phyloP scores from a whole-genome alignment of 2,888 invertebrate genomes.

The Tribolium freemani region DNA sequence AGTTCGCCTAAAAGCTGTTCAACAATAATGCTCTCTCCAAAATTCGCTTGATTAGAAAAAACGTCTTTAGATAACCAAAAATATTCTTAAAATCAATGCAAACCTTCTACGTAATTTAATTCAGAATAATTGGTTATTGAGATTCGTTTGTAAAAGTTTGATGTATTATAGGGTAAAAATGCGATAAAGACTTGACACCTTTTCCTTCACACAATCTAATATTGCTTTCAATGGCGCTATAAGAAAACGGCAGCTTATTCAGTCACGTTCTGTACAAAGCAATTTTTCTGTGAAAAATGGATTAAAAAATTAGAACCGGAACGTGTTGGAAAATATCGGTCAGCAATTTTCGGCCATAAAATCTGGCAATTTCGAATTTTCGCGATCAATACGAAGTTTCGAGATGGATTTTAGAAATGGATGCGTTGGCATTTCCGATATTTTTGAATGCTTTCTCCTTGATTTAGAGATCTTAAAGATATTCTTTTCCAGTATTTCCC shows the following conservation, averaged over 20 bases:
- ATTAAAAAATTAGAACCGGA: slow-evolving; percentile 42
- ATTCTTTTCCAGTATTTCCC: slow-evolving; percentile 16
- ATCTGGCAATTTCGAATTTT: slow-evolving; percentile 14
- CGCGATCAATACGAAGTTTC: slow-evolving; percentile 13
- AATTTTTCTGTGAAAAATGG: slow-evolving; percentile 40
- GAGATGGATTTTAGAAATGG: slow-evolving; percentile 22
- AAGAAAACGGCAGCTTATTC: slow-evolving; percentile 29
- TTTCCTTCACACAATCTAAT: slow-evolving; percentile 3
- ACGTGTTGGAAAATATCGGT: slow-evolving; percentile 32
- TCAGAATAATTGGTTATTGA: too few species aligned
- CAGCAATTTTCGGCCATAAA: slow-evolving; percentile 34
- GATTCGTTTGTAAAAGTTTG: too few species aligned
- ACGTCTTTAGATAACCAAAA: too few species aligned
- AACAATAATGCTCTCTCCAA: too few species aligned
- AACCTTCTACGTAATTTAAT: too few species aligned
- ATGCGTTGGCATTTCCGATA: slow-evolving; percentile 14
- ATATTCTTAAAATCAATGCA: too few species aligned
- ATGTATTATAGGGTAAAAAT: too few species aligned
- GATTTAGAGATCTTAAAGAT: background rate
- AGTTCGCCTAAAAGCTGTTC: too few species aligned
- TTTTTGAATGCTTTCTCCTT: slow-evolving; percentile 7
- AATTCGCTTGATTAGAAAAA: too few species aligned
- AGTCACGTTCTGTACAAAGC: slow-evolving; percentile 35
- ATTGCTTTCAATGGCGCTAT: slow-evolving; percentile 19
- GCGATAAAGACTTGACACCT: background rate